Base-by-base conservation (phyloP, 2,113 vertebrate genomes). In the Grammomys dolichurus region DNA sequence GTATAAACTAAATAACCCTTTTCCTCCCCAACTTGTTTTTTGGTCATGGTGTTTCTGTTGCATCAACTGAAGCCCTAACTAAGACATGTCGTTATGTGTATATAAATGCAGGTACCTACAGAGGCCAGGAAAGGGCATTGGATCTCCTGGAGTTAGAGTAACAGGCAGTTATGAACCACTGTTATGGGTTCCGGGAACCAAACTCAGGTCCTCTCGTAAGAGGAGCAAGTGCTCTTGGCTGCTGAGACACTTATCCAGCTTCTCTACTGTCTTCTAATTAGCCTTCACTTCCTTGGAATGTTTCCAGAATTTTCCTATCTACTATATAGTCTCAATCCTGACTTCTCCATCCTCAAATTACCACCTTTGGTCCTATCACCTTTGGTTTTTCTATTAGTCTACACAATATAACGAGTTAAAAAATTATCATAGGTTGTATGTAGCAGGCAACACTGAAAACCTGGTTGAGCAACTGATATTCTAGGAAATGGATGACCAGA, bases 291-390 rank as follows among this genome's bases (percentile, higher is more conserved):
- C 36, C 48, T 80, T 84, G 43, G 51, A 87, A 43, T 84, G 26
- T 87, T 70, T 69, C 73, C n/a, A 80, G 43, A 33, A 40, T 82
- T 95, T 90, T 92, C 51, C 91, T 58, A 70, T 69, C 60, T 92
- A 33, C 36, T 73, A 93, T 10, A 86, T 4, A 87, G 26, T 78
- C 31, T 89, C 11, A 36, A 73, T 8, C 89, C n/a, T 95, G 60
- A 78, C 77, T 95, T 91, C 31, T 96, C 58, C 20, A 82, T 60
- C 87, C 46, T 96, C 36, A 91, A 91, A 87, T 82, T 69, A 76
- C n/a, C 85, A 51, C 22, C 82, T 46, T 69, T 89, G 73, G 33
- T 73, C 67, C 4, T 56, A 89, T 36, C 7, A 43, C 13, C 28
- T 70, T 76, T 16, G 69, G 2, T 89, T 36, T 92, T 65, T 48